Evolutionary conservation across 2,797 vertebrate genomes (phyloP).

Genomic region (Triplophysa yarkandensis): DNA sequence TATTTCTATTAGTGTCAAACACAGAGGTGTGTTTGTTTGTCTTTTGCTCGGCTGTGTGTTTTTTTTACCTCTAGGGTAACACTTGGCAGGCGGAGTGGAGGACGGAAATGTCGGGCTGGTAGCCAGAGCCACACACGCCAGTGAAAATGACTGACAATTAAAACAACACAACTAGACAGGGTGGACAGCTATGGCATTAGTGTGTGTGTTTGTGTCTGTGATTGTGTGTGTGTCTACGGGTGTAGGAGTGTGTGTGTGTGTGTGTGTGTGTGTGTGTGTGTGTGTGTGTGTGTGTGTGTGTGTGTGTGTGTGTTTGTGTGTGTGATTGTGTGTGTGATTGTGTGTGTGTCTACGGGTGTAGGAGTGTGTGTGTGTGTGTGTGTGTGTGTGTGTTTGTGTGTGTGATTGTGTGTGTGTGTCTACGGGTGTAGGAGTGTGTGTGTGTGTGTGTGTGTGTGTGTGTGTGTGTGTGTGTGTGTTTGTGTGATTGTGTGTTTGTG

Average conservation of each 20-base stretch:
- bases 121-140: slow-evolving; percentile 30
- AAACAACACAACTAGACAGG: slow-evolving; percentile 48
- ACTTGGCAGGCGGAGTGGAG: slow-evolving; percentile 44
- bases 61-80: slow-evolving; percentile 39
- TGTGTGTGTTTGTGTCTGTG: slow-evolving; percentile 14
- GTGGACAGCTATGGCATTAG: slow-evolving; percentile 37
- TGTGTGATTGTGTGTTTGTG: slow-evolving; percentile 20
- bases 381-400: slow-evolving; percentile 29
- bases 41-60: slow-evolving; percentile 29
- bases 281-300: slow-evolving; percentile 11
- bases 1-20: slow-evolving; percentile 39
- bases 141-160: slow-evolving; percentile 48
- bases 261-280: slow-evolving; percentile 34
- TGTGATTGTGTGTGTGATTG: slow-evolving; percentile 27
- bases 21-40: slow-evolving; percentile 23
- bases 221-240: no score
- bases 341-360: no score
- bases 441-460: slow-evolving; percentile 33
- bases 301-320: slow-evolving; percentile 29
- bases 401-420: no score
- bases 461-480: slow-evolving; percentile 17
- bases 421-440: no score
- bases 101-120: slow-evolving; percentile 39
- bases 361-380: slow-evolving; percentile 12
- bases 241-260: slow-evolving; percentile 7